phyloP scores from a whole-genome alignment of 2,888 invertebrate species.

The Phengaris arion region DNA sequence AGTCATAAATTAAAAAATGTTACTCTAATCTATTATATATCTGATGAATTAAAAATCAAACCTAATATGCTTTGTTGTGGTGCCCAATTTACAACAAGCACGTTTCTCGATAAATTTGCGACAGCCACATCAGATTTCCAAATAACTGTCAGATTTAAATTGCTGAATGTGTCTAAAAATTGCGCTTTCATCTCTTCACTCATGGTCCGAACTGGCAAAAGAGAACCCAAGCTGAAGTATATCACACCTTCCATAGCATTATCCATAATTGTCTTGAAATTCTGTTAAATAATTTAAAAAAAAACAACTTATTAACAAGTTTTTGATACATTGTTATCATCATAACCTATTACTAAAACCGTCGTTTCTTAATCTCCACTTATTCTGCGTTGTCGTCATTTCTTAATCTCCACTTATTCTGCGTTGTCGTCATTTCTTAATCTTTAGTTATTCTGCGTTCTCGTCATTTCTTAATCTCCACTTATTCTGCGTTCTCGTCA shows the following conservation, averaged over 20 bases:
- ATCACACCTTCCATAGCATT: conserved; percentile 65
- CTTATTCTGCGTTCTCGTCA: no score
- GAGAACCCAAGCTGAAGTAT: conserved; percentile 74
- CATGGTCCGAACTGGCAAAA: conserved; percentile 55
- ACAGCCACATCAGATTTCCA: conserved; percentile 56
- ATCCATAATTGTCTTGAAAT: conserved; percentile 63
- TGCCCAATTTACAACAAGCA: conserved; percentile 53
- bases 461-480: no score
- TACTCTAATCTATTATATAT: no score
- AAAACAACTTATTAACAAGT: no score
- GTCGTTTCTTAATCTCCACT: no score
- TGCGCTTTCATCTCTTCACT: conserved; percentile 50
- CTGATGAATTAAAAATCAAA: conserved; percentile 36
- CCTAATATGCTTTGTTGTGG: conserved; percentile 57
- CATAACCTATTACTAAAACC: no score
- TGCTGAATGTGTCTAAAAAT: conserved; percentile 59
- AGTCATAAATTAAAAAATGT: no score
- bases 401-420: no score
- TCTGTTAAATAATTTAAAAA: conserved; percentile 37
- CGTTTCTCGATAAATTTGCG: conserved; percentile 47
- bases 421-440: no score
- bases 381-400: no score
- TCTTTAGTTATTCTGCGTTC: no score
- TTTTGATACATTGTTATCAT: no score
- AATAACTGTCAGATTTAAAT: conserved; percentile 67